Conservation (phyloP, 2,113 vertebrate genomes). For the Scomber japonicus region DNA sequence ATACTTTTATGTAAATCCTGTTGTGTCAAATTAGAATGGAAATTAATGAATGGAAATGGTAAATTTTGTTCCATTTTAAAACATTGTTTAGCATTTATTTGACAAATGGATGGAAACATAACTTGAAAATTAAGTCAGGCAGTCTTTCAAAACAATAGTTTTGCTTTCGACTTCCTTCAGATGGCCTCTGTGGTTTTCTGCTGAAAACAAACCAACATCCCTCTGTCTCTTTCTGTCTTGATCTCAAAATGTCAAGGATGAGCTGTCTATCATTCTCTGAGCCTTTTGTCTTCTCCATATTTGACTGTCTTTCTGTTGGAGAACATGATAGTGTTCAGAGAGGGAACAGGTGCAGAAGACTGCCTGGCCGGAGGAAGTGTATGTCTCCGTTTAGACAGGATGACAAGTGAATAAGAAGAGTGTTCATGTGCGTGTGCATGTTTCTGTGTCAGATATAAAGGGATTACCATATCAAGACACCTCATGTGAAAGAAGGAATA, state of each 20-base stretch:
- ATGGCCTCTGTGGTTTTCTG: slow-evolving; percentile 8
- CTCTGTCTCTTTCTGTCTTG: slow-evolving; percentile 44
- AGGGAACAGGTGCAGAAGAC: slow-evolving; percentile 61
- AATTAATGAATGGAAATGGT: slow-evolving; percentile 23
- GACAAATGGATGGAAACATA: slow-evolving; percentile 20
- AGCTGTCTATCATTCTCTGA: slow-evolving; percentile 62
- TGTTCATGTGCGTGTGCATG: slow-evolving; percentile 36
- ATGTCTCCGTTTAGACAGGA: slow-evolving; percentile 61
- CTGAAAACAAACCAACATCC: slow-evolving; percentile 37
- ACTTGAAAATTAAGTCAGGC: neutral
- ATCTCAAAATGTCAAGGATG: slow-evolving; percentile 54
- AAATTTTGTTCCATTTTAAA: slow-evolving; percentile 18
- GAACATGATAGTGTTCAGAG: slow-evolving; percentile 63
- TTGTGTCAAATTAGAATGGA: slow-evolving; percentile 36
- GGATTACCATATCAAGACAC: slow-evolving; percentile 67
- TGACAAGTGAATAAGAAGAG: slow-evolving; percentile 70
- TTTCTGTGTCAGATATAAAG: slow-evolving; percentile 54
- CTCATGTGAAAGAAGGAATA: slow-evolving; percentile 52
- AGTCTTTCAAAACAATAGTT: neutral
- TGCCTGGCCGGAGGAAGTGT: slow-evolving; percentile 62
- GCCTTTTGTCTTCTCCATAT: slow-evolving; percentile 44
- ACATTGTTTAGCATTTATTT: slow-evolving; percentile 5
- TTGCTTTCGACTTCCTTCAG: neutral
- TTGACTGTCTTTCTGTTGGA: slow-evolving; percentile 46
- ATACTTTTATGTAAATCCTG: slow-evolving; percentile 42